Percentiles rank a stretch among this genome's conserved stretches.
Evolutionary conservation across 2,797 vertebrate species (phyloP).

Genomic region (Harpagifer antarcticus): DNA sequence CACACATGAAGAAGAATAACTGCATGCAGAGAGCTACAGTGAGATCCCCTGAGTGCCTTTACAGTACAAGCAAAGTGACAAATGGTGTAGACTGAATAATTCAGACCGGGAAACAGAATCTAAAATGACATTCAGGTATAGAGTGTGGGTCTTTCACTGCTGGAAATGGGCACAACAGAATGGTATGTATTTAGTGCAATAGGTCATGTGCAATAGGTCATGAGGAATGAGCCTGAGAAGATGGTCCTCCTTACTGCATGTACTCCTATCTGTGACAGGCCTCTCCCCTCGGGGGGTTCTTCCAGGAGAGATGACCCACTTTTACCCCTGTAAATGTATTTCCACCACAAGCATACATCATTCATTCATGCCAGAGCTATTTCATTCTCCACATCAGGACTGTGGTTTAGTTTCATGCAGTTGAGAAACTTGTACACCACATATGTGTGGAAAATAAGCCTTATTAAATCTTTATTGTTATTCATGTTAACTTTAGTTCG

Average conservation of each 20-base stretch:
- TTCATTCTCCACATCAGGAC: constrained; percentile 37
- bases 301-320: constrained; percentile 82
- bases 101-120: constrained; percentile 58
- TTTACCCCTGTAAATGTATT: constrained; percentile 73
- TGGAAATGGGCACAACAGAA: constrained; percentile 42
- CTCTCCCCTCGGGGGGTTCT: constrained; percentile 66
- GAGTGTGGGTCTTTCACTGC: constrained; percentile 24
- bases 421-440: constrained; percentile 12
- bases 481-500: constrained; percentile 7
- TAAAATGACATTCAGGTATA: constrained; percentile 55
- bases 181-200: constrained; percentile 43
- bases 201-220: constrained; percentile 38
- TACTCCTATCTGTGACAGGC: constrained; percentile 68
- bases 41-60: constrained; percentile 57
- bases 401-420: constrained; percentile 21
- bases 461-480: not conserved
- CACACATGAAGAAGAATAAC: constrained; percentile 6
- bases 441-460: constrained; percentile 10
- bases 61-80: constrained; percentile 63
- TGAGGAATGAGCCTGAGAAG: constrained; percentile 37
- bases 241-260: constrained; percentile 56
- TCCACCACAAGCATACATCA: constrained; percentile 70
- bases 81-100: constrained; percentile 78
- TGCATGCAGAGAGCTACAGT: constrained; percentile 29
- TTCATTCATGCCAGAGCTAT: constrained; percentile 62